Evolutionary conservation across 2,888 invertebrate species (phyloP).

Genomic region (Caprella mutica): DNA sequence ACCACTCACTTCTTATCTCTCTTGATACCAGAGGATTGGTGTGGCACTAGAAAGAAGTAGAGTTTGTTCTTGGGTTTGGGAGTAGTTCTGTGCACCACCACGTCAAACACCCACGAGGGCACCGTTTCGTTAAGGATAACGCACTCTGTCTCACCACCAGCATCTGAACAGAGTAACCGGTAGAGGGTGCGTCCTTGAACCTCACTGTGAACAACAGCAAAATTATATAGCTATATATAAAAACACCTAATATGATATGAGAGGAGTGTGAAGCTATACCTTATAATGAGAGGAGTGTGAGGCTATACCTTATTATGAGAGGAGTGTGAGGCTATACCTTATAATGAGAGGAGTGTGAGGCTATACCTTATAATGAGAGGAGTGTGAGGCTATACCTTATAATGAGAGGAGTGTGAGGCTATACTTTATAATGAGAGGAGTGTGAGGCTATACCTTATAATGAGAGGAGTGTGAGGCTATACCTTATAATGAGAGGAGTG

Average conservation of each 20-base stretch:
- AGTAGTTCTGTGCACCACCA: constrained; percentile 81
- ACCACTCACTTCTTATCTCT: constrained; percentile 62
- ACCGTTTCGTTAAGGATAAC: constrained; percentile 83
- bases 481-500: neutral
- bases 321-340: constrained; percentile 48
- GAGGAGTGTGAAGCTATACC: too few species aligned
- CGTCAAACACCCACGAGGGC: constrained; percentile 89
- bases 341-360: constrained; percentile 93
- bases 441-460: neutral
- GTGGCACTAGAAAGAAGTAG: constrained; percentile 92
- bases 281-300: too few species aligned
- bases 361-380: constrained; percentile 91
- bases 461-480: neutral
- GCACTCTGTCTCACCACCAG: constrained; percentile 87
- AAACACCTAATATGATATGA: too few species aligned
- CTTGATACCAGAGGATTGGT: constrained; percentile 60
- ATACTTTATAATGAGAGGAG: neutral
- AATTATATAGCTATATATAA: neutral
- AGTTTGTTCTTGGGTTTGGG: constrained; percentile 87
- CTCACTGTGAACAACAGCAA: constrained; percentile 53
- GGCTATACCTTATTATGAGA: too few species aligned
- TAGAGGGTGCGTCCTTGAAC: constrained; percentile 90
- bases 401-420: too few species aligned
- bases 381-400: too few species aligned
- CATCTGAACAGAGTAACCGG: constrained; percentile 74